Conservation (phyloP, 2,113 vertebrate genomes). For the Hyla sarda region DNA sequence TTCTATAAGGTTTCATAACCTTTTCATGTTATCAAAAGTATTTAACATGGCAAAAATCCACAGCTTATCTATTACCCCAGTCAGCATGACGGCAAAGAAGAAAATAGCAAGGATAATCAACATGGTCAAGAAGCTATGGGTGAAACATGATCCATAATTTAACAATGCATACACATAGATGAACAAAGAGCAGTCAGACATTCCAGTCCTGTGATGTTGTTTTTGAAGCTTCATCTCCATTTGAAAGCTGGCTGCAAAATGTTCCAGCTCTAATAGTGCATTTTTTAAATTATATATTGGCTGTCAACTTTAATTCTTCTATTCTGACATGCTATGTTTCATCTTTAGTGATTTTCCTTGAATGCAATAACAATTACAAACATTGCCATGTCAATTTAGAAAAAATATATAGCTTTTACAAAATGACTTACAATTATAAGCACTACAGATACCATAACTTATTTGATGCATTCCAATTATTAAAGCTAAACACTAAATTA, state of each 20-base stretch:
- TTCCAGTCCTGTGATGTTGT: conserved; percentile 61
- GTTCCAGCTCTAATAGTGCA: conserved; percentile 34
- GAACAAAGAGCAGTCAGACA: conserved; percentile 60
- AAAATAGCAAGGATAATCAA: conserved; percentile 63
- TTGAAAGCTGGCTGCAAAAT: conserved; percentile 63
- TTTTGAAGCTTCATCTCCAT: conserved; percentile 62
- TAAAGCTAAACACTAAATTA: conserved; percentile 2
- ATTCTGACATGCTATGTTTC: neutral
- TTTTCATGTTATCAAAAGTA: conserved; percentile 22
- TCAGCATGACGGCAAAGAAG: conserved; percentile 37
- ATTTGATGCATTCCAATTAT: neutral
- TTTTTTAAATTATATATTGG: conserved; percentile 58
- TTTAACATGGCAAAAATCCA: conserved; percentile 49
- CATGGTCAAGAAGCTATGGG: conserved; percentile 65
- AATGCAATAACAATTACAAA: conserved; percentile 62
- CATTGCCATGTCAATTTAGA: neutral
- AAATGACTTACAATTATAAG: neutral
- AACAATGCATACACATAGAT: conserved; percentile 57
- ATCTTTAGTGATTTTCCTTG: conserved; percentile 62
- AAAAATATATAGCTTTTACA: neutral
- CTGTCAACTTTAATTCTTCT: conserved; percentile 46
- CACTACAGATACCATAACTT: neutral
- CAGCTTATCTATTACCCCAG: conserved; percentile 40
- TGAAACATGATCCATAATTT: conserved; percentile 67
- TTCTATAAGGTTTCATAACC: conserved; percentile 50